Evolutionary conservation across 2,113 vertebrate genomes (phyloP), one percentile per base, ranked within the genome.

Genomic region (Petaurus breviceps): DNA sequence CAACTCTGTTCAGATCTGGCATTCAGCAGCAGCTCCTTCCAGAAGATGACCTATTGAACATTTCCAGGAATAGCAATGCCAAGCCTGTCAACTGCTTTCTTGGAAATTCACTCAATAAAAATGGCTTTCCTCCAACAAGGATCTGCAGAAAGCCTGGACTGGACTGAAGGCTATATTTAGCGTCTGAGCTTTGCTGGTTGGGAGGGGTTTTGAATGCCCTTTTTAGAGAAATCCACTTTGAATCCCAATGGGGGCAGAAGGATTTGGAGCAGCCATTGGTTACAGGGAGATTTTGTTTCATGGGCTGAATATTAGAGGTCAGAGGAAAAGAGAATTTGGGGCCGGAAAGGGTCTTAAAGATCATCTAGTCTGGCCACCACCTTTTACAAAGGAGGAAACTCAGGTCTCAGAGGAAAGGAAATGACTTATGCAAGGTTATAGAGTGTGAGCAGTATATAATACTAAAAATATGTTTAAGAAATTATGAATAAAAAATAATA

Each of bases 41-140:
- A 99, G 98, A 98, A 98, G 99, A 99, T 99, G 99, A 98, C 99
- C 99, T 99, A 99, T 99, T 99, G 99, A 99, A 99, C 99, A 99
- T 99, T 99, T 99, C 99, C 99, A 99, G 98, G 99, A 99, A 99
- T 97, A 98, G 98, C 98, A 95, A 97, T 98, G 98, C 98, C 98
- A 99, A 99, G 98, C 98, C 98, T 98, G 98, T 99, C 98, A 98
- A 99, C 98, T 98, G 99, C 98, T 99, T 99, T 99, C 99, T 99
- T 99, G 99, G 99, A 99, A 99, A 99, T 98, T 98, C 98, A 98
- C 98, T 99, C 97, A 98, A 97, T 98, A 98, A 98, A 98, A 98
- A 98, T 99, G 99, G 99, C 99, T 92, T 97, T 92, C 96, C 98
- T 99, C 99, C 99, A 99, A 97, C 94, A 90, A 97, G 97, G 98